These are phyloP conservation scores for Keiferia lycopersicella DNA, from an alignment of 2,888 invertebrate genomes.

Conservation along the genomic window DNA sequence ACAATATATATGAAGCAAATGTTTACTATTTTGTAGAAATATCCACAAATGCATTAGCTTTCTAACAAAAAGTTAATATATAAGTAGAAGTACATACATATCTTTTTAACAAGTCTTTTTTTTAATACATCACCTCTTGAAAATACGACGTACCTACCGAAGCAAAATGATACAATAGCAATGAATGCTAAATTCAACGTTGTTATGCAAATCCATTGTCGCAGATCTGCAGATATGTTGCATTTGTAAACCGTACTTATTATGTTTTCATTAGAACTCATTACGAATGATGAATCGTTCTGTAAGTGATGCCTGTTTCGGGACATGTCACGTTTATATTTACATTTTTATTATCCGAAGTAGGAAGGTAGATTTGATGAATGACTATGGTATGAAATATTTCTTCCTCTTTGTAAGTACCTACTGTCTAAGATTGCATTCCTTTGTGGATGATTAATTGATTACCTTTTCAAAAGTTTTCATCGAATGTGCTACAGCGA, in stretches of 20 bases:
- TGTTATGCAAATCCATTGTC: conserved; percentile 26
- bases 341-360: neutral
- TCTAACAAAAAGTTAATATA: no score
- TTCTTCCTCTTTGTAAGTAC: neutral
- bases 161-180: neutral
- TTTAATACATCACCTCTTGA: no score
- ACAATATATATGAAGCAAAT: no score
- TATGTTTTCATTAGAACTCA: conserved; percentile 50
- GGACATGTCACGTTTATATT: conserved; percentile 16
- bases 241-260: conserved; percentile 43
- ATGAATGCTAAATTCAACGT: conserved; percentile 26
- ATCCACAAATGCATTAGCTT: no score
- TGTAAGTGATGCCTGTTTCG: conserved; percentile 28
- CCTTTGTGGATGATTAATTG: no score
- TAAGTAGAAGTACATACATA: no score
- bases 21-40: no score
- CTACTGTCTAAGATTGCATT: no score
- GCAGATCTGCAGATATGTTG: conserved; percentile 36
- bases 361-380: neutral
- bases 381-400: neutral
- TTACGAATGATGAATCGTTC: conserved; percentile 49
- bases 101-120: no score
- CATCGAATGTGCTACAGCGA: no score
- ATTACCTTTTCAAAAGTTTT: no score
- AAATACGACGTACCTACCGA: no score